These are phyloP conservation scores for Crypturellus tataupa DNA, from an alignment of 2,797 vertebrate genomes.

Conservation along the genomic window DNA sequence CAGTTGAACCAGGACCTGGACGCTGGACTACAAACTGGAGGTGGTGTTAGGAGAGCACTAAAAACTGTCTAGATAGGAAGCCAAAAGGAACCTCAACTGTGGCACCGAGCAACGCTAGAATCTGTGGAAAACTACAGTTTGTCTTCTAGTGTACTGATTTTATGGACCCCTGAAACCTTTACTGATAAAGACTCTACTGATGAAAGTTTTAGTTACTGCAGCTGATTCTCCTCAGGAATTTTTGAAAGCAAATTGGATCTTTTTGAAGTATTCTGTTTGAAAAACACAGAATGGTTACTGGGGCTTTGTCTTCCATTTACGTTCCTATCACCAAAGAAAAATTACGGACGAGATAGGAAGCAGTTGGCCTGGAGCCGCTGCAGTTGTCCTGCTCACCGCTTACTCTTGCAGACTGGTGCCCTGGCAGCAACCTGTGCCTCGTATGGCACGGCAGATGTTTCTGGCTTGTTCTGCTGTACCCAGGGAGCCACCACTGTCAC, in stretches of 20 bases:
- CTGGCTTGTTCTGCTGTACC: neutral
- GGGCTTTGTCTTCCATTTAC: neutral
- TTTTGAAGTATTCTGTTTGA: neutral
- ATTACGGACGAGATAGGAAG: neutral
- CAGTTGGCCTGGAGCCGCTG: neutral
- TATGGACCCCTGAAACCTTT: neutral
- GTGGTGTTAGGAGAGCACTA: neutral
- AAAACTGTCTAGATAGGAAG: neutral
- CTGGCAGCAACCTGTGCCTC: neutral
- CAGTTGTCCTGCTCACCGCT: neutral
- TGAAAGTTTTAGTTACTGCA: neutral
- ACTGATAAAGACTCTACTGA: neutral
- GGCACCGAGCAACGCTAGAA: neutral
- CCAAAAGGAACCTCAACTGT: neutral
- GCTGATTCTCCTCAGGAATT: neutral
- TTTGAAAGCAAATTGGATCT: neutral
- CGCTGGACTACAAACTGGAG: neutral
- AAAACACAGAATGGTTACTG: neutral
- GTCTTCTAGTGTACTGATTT: neutral
- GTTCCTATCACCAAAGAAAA: neutral
- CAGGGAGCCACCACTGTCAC: neutral
- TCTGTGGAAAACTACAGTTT: neutral
- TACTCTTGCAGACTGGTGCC: neutral
- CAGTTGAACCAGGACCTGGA: neutral
- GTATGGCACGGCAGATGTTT: neutral